Conservation (phyloP, 2,797 vertebrate genomes). For the Anniella stebbinsi region DNA sequence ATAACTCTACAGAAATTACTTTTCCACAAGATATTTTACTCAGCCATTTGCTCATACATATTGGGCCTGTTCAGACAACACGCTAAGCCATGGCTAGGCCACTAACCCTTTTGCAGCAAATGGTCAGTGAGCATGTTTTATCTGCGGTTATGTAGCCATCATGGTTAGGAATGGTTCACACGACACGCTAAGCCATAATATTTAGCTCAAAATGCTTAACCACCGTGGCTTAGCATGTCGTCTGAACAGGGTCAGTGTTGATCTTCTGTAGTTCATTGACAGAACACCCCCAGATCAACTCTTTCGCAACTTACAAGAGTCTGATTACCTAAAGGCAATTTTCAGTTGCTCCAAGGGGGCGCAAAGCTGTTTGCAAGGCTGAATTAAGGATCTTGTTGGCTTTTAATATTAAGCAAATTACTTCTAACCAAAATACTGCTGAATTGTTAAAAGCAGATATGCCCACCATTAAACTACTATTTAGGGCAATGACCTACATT, state of each 20-base stretch:
- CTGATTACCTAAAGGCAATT: neutral
- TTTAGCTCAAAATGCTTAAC: too few species aligned
- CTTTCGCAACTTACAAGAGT: too few species aligned
- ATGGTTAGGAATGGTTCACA: too few species aligned
- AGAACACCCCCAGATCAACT: neutral
- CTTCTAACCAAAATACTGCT: neutral
- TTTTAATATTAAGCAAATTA: conserved; percentile 1
- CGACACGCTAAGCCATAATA: too few species aligned
- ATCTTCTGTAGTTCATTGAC: neutral
- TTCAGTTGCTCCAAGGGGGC: neutral
- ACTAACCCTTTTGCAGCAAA: too few species aligned
- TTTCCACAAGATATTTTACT: neutral
- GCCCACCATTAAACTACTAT: neutral
- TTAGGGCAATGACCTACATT: neutral
- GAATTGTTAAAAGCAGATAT: neutral
- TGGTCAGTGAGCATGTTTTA: too few species aligned
- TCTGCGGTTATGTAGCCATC: too few species aligned
- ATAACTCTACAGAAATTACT: neutral
- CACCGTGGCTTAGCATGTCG: too few species aligned
- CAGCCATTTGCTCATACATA: neutral
- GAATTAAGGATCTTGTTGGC: neutral
- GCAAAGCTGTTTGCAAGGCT: neutral
- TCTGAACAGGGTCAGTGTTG: neutral
- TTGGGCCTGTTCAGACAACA: too few species aligned
- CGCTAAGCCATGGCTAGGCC: too few species aligned